Evolutionary conservation across 2,888 invertebrate species (phyloP).

Genomic region (Cephus sareptanus): DNA sequence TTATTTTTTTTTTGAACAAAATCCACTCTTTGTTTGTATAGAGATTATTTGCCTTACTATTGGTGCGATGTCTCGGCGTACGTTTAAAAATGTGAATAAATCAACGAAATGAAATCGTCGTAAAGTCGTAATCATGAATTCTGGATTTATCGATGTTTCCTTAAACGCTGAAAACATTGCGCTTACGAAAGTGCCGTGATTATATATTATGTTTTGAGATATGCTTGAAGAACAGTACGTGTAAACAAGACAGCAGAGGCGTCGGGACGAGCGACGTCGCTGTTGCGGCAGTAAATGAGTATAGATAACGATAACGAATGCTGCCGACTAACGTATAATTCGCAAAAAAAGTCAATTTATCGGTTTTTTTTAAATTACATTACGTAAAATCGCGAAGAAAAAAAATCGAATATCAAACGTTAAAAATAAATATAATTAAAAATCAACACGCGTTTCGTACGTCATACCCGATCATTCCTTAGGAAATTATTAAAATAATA

Average conservation of each 20-base stretch:
- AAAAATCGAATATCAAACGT: too few relatives aligned
- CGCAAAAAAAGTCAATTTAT: conserved; percentile 17
- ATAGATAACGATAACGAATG: conserved; percentile 28
- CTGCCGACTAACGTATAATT: conserved; percentile 17
- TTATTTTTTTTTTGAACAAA: background rate
- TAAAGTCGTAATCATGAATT: background rate
- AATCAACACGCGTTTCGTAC: too few relatives aligned
- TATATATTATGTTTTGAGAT: conserved; percentile 12
- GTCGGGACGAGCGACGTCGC: background rate
- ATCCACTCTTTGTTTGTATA: background rate
- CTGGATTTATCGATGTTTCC: background rate
- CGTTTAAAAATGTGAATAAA: background rate
- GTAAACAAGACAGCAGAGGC: conserved; percentile 25
- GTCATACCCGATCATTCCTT: too few relatives aligned
- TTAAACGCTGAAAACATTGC: background rate
- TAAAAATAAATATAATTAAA: too few relatives aligned
- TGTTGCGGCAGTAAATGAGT: background rate
- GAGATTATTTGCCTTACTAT: background rate
- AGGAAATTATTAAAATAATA: background rate
- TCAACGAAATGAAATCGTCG: background rate
- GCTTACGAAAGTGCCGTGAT: conserved; percentile 25
- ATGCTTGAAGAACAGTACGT: conserved; percentile 15
- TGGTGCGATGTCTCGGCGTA: background rate
- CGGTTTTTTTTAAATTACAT: conserved; percentile 28
- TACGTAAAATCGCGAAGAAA: background rate